Evolutionary conservation across 2,888 invertebrate species (phyloP).

Genomic region (Thymelicus lineola): DNA sequence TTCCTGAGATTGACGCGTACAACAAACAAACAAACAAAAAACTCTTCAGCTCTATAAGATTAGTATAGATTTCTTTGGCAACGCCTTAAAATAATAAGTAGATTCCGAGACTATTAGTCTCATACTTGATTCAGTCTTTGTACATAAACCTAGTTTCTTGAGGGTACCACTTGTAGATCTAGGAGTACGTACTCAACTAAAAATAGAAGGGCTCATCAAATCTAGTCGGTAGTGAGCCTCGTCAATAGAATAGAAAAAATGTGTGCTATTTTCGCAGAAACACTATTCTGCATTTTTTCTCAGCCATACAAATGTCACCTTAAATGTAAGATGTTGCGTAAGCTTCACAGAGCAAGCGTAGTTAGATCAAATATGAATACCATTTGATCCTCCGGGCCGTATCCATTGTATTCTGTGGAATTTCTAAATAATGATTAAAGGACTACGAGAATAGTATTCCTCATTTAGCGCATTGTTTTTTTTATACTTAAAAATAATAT

Average conservation of each 20-base stretch:
- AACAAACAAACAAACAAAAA: too few relatives aligned
- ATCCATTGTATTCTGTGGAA: neutral
- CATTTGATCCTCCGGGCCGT: neutral
- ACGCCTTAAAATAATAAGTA: too few relatives aligned
- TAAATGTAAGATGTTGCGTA: neutral
- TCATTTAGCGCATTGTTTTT: too few relatives aligned
- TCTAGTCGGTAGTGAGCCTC: slow-evolving; percentile 15
- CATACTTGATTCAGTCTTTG: slow-evolving; percentile 10
- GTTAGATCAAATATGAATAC: neutral
- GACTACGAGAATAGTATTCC: neutral
- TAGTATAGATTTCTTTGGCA: too few relatives aligned
- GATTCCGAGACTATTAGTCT: too few relatives aligned
- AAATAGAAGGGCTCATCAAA: slow-evolving; percentile 24
- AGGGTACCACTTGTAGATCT: slow-evolving; percentile 7
- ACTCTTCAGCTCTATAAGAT: too few relatives aligned
- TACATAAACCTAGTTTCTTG: slow-evolving; percentile 20
- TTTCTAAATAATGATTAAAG: neutral
- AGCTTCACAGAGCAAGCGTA: neutral
- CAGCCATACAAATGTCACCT: neutral
- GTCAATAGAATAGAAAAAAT: slow-evolving; percentile 5
- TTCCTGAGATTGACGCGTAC: too few relatives aligned
- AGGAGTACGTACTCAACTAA: slow-evolving; percentile 14
- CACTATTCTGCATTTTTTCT: neutral
- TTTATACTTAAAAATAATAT: too few relatives aligned
- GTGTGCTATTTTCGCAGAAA: neutral